Conservation (phyloP, 2,888 invertebrate species). For the Aproaerema taeniolella region DNA sequence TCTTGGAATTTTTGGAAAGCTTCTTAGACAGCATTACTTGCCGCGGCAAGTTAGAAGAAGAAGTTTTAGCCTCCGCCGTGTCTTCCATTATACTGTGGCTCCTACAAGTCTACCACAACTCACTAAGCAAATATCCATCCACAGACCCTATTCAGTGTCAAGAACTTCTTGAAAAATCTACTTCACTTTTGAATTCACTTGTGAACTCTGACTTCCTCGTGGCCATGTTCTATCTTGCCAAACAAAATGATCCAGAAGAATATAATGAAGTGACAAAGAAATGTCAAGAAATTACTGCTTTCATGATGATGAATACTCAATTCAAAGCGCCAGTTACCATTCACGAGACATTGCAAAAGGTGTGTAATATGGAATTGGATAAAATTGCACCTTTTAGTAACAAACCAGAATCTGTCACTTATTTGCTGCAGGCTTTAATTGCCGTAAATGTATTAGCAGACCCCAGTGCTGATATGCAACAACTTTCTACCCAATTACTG, state of each 20-base stretch:
- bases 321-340: constrained; percentile 76
- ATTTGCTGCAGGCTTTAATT: constrained; percentile 87
- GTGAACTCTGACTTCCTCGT: constrained; percentile 85
- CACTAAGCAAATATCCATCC: constrained; percentile 64
- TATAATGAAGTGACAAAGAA: constrained; percentile 83
- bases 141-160: constrained; percentile 71
- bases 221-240: constrained; percentile 89
- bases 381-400: constrained; percentile 75
- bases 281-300: constrained; percentile 83
- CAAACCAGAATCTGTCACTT: constrained; percentile 81
- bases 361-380: constrained; percentile 80
- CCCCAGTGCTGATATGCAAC: constrained; percentile 89
- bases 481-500: constrained; percentile 88
- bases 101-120: constrained; percentile 82
- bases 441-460: constrained; percentile 90
- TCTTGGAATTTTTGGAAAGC: constrained; percentile 90
- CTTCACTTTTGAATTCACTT: constrained; percentile 81
- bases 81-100: constrained; percentile 90
- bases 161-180: constrained; percentile 83
- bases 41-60: constrained; percentile 92
- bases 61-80: constrained; percentile 89
- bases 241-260: constrained; percentile 86
- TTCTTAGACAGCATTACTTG: constrained; percentile 80
- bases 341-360: constrained; percentile 78
- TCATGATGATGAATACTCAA: constrained; percentile 76